Evolutionary conservation across 2,888 invertebrate genomes (phyloP).

Genomic region (Pollenia angustigena): DNA sequence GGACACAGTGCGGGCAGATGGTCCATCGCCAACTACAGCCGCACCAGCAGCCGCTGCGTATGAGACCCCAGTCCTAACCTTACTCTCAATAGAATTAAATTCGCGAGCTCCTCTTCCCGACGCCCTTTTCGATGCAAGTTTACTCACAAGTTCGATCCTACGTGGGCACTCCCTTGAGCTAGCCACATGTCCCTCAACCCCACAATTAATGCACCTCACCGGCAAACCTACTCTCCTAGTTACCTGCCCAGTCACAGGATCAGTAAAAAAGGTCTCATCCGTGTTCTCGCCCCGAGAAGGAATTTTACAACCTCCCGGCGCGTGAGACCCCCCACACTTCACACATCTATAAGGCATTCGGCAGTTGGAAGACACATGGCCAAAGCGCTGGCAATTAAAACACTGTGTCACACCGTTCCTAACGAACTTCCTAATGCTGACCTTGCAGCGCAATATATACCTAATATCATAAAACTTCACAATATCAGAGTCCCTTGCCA

Average conservation of each 20-base stretch:
- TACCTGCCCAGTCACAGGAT: background rate
- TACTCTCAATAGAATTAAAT: no score
- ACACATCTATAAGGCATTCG: constrained; percentile 37
- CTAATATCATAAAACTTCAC: background rate
- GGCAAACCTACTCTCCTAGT: background rate
- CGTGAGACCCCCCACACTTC: constrained; percentile 26
- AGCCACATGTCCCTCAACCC: constrained; percentile 3
- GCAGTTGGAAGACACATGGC: background rate
- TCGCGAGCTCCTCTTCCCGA: background rate
- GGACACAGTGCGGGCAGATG: no score
- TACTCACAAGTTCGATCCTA: background rate
- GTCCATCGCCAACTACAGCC: no score
- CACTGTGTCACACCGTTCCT: background rate
- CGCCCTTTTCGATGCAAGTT: background rate
- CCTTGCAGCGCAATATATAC: constrained; percentile 1
- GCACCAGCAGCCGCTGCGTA: no score
- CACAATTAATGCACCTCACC: background rate
- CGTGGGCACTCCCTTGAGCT: constrained; percentile 17
- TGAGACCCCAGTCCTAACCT: no score
- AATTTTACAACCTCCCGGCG: constrained; percentile 3
- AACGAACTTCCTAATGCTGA: background rate
- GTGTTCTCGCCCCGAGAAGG: background rate
- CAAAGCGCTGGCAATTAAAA: constrained; percentile 5
- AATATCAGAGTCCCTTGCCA: background rate
- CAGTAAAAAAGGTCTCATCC: background rate